These are phyloP conservation scores for Bradypodion pumilum DNA, from an alignment of 2,797 vertebrate genomes.

Conservation along the genomic window DNA sequence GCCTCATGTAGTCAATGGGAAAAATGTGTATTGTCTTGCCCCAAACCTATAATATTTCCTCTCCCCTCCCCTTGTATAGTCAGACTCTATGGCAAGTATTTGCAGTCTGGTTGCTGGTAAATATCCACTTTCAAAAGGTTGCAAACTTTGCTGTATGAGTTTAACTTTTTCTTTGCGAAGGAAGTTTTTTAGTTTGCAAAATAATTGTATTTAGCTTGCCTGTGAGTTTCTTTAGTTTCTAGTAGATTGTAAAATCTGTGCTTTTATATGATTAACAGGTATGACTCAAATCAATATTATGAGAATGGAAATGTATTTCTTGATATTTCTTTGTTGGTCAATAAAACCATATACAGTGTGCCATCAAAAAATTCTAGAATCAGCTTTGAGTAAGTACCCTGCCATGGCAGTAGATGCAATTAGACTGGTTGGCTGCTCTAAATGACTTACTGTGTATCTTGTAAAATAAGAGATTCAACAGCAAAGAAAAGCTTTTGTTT, in stretches of 20 bases:
- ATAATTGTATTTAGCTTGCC: constrained; percentile 8
- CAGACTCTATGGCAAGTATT: too few relatives aligned
- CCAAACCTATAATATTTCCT: too few relatives aligned
- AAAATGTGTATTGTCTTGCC: too few relatives aligned
- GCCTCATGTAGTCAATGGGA: too few relatives aligned
- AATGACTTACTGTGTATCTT: constrained; percentile 35
- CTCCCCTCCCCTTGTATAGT: too few relatives aligned
- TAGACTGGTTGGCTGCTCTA: constrained; percentile 47
- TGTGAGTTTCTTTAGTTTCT: constrained; percentile 39
- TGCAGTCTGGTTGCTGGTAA: neutral
- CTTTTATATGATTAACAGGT: constrained; percentile 58
- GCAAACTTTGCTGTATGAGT: neutral
- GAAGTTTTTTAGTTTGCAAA: neutral
- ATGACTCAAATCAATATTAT: constrained; percentile 62
- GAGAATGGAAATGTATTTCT: constrained; percentile 60
- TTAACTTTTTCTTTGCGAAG: neutral
- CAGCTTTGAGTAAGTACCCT: constrained; percentile 51
- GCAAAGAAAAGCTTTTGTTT: neutral
- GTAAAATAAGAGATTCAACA: constrained; percentile 49
- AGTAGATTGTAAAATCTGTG: constrained; percentile 39
- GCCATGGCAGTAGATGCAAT: constrained; percentile 44
- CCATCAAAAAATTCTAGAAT: constrained; percentile 60
- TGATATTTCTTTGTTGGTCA: constrained; percentile 63
- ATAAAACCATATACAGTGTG: constrained; percentile 56
- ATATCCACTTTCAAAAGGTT: neutral